Percentiles rank a stretch among this genome's conserved stretches.
Evolutionary conservation across 2,797 vertebrate species (phyloP).

Genomic region (Argyrosomus regius): DNA sequence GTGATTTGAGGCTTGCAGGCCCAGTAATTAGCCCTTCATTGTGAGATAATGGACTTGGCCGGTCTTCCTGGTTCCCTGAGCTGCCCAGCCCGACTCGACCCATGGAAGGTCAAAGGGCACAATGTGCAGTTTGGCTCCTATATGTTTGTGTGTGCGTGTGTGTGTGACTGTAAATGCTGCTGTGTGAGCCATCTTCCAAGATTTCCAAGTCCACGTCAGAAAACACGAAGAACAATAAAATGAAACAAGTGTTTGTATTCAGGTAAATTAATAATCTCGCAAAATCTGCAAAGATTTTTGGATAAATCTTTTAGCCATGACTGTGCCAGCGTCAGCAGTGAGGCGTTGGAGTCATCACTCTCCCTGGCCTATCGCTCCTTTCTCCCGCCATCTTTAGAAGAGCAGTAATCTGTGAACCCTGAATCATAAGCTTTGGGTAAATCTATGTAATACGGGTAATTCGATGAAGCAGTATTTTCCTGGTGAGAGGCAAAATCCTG

Average conservation of each 20-base stretch:
- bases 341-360: constrained; percentile 55
- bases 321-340: constrained; percentile 31
- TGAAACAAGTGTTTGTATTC: constrained; percentile 14
- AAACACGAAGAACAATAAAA: background rate
- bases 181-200: constrained; percentile 25
- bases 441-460: constrained; percentile 89
- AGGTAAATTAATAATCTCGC: constrained; percentile 34
- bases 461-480: constrained; percentile 88
- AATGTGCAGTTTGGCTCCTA: constrained; percentile 83
- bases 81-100: constrained; percentile 75
- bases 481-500: constrained; percentile 87
- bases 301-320: constrained; percentile 30
- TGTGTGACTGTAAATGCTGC: constrained; percentile 10
- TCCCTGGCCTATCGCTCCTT: constrained; percentile 61
- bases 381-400: constrained; percentile 76
- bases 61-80: constrained; percentile 87
- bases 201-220: constrained; percentile 17
- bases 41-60: constrained; percentile 99
- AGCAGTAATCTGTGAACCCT: constrained; percentile 86
- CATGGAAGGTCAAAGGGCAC: constrained; percentile 79
- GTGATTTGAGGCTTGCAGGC: constrained; percentile 97
- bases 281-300: constrained; percentile 42
- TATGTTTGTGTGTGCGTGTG: constrained; percentile 30
- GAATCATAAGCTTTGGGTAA: constrained; percentile 87
- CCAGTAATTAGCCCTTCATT: constrained; percentile 99